phyloP scores from a whole-genome alignment of 2,797 vertebrate species.

The Sebastes trivittatus region DNA sequence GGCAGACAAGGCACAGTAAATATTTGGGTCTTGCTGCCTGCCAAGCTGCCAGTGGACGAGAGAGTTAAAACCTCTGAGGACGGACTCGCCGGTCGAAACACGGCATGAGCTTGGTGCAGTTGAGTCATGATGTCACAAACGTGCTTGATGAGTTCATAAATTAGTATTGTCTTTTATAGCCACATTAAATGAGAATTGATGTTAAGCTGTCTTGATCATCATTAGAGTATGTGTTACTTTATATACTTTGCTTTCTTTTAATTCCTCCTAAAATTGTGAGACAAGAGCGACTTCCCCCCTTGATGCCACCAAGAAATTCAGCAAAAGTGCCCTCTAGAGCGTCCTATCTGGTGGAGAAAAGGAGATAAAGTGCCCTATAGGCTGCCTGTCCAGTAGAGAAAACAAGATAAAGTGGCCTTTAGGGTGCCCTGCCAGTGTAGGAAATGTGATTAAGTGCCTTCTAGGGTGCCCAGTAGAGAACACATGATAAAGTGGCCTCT shows the following conservation, averaged over 20 bases:
- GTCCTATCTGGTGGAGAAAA: too few relatives aligned
- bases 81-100: slow-evolving; percentile 24
- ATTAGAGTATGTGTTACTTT: neutral
- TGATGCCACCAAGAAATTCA: too few relatives aligned
- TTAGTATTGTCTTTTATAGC: neutral
- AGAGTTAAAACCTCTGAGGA: slow-evolving; percentile 53
- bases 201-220: neutral
- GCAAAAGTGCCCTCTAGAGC: too few relatives aligned
- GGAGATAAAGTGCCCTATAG: too few relatives aligned
- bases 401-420: too few relatives aligned
- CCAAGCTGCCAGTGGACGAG: slow-evolving; percentile 43
- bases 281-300: neutral
- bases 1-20: slow-evolving; percentile 71
- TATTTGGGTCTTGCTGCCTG: slow-evolving; percentile 65
- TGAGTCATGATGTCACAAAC: slow-evolving; percentile 20
- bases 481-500: too few relatives aligned
- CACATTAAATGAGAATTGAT: neutral
- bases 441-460: too few relatives aligned
- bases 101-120: neutral
- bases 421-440: too few relatives aligned
- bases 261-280: neutral
- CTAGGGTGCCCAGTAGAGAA: too few relatives aligned
- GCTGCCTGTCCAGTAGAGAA: too few relatives aligned
- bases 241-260: neutral
- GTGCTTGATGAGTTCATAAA: neutral